Base-by-base conservation (phyloP, 1,140 invertebrate genomes). In the Drosophila nannoptera region DNA sequence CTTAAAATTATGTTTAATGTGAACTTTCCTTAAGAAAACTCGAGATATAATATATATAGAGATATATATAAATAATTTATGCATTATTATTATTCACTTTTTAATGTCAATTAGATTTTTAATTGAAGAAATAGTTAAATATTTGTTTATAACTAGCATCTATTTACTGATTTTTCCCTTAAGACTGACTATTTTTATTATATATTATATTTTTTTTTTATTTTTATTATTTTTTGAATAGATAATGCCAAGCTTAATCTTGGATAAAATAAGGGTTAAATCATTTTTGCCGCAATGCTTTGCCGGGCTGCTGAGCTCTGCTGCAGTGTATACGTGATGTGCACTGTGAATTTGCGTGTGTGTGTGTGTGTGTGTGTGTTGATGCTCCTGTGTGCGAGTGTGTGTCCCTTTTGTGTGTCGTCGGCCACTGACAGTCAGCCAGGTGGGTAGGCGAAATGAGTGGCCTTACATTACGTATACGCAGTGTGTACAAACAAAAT, bases 401-500 rank as follows among this genome's bases (percentile, higher is more conserved):
- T 56, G 60, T 68, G 31, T 54, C 33, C 55, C 60, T 52, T 69
- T 63, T 75, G 66, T 73, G 36, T 56, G 53, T 60, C 55, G 75
- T 61, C 59, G 62, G 70, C 66, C 75, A 75, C 70, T 72, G 78
- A 56, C 78, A 68, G 70, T 69, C 66, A 63, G 66, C 33, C 48
- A 66, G 71, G 60, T 69, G 66, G 78, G 71, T 81, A 77, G 78
- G 78, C 43, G 29, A 73, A 78, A 84, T 73, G 75, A 80, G 73
- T 78, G 80, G 78, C 80, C 78, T 65, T 53, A 72, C 80, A 80
- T 69, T 86, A 84, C 80, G 80, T 83, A 86, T 84, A 84, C 81
- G 80, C 80, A 86, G 73, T 73, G 80, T 84, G 80, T 80, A 65
- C 73, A 78, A 80, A 86, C 80, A 84, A 83, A 83, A 83, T 84